Evolutionary conservation across 1,140 invertebrate genomes (phyloP), one percentile per base, ranked within the genome.

Genomic region (Eriosoma lanigerum): DNA sequence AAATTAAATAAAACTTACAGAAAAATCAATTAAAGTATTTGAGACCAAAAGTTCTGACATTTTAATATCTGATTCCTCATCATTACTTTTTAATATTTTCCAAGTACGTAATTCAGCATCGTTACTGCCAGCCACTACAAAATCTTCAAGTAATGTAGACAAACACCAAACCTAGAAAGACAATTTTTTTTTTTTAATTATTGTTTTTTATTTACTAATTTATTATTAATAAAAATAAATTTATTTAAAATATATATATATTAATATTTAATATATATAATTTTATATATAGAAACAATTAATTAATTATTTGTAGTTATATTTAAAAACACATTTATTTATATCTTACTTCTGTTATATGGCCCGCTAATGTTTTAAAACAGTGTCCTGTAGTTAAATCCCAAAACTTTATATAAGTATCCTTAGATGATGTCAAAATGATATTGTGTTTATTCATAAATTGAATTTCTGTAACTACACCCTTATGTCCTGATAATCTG

Each of bases 361-460:
- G 92, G 76, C 92, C 92, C 62, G 91, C 89, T 24, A 99, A 87
- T 12, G 98, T 99, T 86, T 95, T 94, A 84, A 99, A 99, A 86
- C 97, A 98, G 84, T 96, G 94, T 84, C 97, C 93, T 29, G 93
- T 97, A 82, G 94, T 91, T 76, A 99, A 86, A 88, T 99, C 95
- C 97, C 97, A 99, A 85, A 99, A 97, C 85, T 99, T 99, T 0
- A 99, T 90, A 86, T 94, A 94, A 19, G 93, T 93, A 86, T 99
- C 98, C 86, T 96, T 97, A 3, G 96, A 98, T 73, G 92, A 90
- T 82, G 96, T 94, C 13, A 99, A 88, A 19, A 98, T 84, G 83
- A 96, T 90, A 83, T 96, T 92, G 56, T 90, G 88, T 38, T 90
- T 82, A 64, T 85, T 90, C 84, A 98, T 89, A 85, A 99, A 99